Base-by-base conservation (phyloP, 2,888 invertebrate species). In the Hipparchia sbordonii region DNA sequence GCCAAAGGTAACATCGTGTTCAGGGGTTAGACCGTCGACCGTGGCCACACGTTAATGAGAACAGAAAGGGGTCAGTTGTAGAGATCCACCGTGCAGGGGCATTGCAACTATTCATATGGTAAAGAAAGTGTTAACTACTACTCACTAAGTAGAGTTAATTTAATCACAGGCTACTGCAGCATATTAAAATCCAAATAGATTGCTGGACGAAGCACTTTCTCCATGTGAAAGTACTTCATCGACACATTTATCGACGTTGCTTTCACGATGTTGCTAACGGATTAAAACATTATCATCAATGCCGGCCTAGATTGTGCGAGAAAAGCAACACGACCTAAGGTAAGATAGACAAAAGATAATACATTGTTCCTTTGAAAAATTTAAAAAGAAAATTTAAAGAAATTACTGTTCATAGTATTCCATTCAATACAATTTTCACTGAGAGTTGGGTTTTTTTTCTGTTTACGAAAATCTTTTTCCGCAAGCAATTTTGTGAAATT, bases 11-110 rank as follows among this genome's bases (percentile, higher is more conserved):
- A 52, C 84, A 81, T 82, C 82, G 84, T 85, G 86, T 87, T 86
- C 85, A 81, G 85, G 82, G 84, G 83, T 82, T 87, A 82, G 86
- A 85, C 79, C 85, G 86, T 86, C 84, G 87, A 85, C 79, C 85
- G 87, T 87, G 87, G 87, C 84, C 86, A 82, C 86, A 86, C 89
- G 85, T 87, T 90, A 90, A 91, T 91, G 90, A 90, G 88, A 79
- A 80, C 77, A 77, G 82, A 88, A 88, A 81, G 88, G 82, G 89
- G 89, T 85, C 88, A 86, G 70, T 72, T 74, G 83, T 75, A 83
- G 77, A 78, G 77, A 77, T 76, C 79, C 76, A 72, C 52, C 61
- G 69, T 75, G 73, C 77, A 77, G 72, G 77, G 74, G 75, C 77
- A 77, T 80, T 78, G 78, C 71, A 73, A 69, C 61, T 69, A 61